Evolutionary conservation across 2,113 vertebrate species (phyloP).

Genomic region (Caracal caracal): DNA sequence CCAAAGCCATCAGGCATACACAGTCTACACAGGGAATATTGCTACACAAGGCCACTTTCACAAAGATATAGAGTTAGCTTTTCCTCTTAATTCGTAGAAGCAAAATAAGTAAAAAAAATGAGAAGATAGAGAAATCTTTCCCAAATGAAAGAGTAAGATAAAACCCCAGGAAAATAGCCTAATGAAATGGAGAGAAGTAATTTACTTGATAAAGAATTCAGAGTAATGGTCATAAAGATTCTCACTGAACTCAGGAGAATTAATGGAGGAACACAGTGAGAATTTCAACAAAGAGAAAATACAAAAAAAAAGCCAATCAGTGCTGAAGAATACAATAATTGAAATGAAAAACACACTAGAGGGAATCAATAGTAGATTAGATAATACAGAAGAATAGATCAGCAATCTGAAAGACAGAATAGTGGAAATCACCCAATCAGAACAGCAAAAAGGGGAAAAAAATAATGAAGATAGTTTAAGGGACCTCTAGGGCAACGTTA

Average conservation of each 20-base stretch:
- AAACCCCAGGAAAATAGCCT: neutral
- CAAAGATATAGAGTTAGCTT: neutral
- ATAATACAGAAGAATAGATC: neutral
- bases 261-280: neutral
- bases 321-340: neutral
- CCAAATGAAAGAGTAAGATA: neutral
- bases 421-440: neutral
- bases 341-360: neutral
- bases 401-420: neutral
- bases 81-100: neutral
- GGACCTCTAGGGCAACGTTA: neutral
- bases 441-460: neutral
- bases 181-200: neutral
- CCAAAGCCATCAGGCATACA: neutral
- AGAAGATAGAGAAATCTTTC: neutral
- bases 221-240: neutral
- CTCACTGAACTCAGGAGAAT: neutral
- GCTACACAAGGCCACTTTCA: neutral
- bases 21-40: neutral
- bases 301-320: neutral
- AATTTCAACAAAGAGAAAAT: neutral
- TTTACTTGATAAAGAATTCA: neutral
- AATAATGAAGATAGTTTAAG: neutral
- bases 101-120: neutral
- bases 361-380: neutral